phyloP scores from a whole-genome alignment of 2,888 invertebrate genomes.

The Taphrorychus bicolor region DNA sequence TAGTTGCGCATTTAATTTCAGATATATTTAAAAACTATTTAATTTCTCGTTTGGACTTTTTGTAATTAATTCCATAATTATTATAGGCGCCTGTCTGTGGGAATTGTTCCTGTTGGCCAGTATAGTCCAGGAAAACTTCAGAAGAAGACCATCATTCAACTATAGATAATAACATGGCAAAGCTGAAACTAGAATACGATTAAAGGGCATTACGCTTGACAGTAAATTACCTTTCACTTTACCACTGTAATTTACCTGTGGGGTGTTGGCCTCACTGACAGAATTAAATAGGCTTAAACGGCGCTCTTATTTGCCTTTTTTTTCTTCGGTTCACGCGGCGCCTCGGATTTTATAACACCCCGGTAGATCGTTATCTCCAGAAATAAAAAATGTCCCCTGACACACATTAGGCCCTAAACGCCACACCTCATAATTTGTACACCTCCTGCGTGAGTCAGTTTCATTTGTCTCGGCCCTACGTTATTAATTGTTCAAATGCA shows the following conservation, averaged over 20 bases:
- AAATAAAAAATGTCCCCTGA: slow-evolving; percentile 32
- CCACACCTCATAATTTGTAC: slow-evolving; percentile 28
- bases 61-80: slow-evolving; percentile 1
- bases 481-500: slow-evolving; percentile 22
- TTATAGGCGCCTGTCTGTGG: background rate
- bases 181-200: slow-evolving; percentile 7
- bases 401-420: slow-evolving; percentile 26
- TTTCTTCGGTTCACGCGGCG: slow-evolving; percentile 24
- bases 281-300: slow-evolving; percentile 27
- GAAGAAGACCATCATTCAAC: no score
- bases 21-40: background rate
- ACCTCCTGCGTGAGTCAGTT: background rate
- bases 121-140: no score
- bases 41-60: background rate
- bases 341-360: slow-evolving; percentile 23
- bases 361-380: slow-evolving; percentile 4
- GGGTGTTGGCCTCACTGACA: slow-evolving; percentile 27
- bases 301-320: slow-evolving; percentile 12
- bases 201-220: slow-evolving; percentile 19
- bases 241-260: slow-evolving; percentile 41
- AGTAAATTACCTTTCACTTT: slow-evolving; percentile 43
- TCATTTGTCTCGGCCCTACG: slow-evolving; percentile 29
- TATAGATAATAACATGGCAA: no score
- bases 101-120: background rate
- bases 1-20: background rate